phyloP scores from a whole-genome alignment of 2,113 vertebrate species.

The Nanorana parkeri region DNA sequence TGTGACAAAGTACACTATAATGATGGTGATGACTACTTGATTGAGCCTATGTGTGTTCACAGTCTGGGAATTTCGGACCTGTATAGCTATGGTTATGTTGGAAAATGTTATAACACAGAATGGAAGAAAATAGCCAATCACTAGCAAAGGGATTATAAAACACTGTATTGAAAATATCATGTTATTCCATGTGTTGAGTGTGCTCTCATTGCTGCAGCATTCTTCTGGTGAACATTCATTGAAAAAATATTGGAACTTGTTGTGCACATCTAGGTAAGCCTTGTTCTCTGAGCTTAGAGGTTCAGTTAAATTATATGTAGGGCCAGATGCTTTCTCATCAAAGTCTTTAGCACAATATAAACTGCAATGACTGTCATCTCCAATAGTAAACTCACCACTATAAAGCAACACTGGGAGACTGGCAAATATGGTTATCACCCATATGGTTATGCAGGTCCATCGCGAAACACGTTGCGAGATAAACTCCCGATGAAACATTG shows the following conservation, averaged over 20 bases:
- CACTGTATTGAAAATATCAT: neutral
- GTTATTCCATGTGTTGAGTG: neutral
- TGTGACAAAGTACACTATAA: constrained; percentile 17
- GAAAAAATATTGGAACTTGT: neutral
- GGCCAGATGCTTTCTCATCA: too few relatives aligned
- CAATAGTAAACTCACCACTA: neutral
- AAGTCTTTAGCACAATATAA: neutral
- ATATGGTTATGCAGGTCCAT: neutral
- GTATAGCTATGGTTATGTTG: constrained; percentile 1
- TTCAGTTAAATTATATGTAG: neutral
- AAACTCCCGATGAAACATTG: constrained; percentile 22
- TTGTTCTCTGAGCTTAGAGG: too few relatives aligned
- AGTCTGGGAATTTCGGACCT: constrained; percentile 12
- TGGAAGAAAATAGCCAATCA: constrained; percentile 9
- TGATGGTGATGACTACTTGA: neutral
- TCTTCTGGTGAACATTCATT: neutral
- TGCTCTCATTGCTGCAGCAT: constrained; percentile 1
- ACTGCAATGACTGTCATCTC: neutral
- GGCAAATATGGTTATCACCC: neutral
- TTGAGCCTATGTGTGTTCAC: neutral
- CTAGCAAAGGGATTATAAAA: neutral
- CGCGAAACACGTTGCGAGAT: neutral
- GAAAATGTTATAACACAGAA: neutral
- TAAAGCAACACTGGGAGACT: neutral
- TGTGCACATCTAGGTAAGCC: neutral